These are phyloP conservation scores for Tipula vernalis DNA, from an alignment of 2,888 invertebrate genomes.

Conservation along the genomic window DNA sequence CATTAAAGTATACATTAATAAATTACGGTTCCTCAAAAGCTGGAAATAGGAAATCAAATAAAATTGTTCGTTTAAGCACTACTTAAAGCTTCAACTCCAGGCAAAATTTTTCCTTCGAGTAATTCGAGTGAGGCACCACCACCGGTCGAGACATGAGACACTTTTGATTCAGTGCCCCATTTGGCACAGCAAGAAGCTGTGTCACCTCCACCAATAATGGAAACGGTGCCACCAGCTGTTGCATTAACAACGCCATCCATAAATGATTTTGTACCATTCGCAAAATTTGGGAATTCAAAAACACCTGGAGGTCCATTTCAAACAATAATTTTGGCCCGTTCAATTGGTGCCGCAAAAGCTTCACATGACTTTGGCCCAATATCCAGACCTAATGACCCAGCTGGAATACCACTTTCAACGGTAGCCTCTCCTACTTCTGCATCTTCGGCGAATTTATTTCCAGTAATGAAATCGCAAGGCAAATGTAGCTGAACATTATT, in stretches of 20 bases:
- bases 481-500: slow-evolving; percentile 90
- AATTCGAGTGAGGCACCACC: slow-evolving; percentile 87
- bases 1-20: neutral
- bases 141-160: slow-evolving; percentile 88
- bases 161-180: slow-evolving; percentile 91
- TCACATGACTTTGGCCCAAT: slow-evolving; percentile 78
- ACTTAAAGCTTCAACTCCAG: slow-evolving; percentile 69
- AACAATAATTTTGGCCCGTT: slow-evolving; percentile 87
- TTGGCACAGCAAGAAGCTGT: slow-evolving; percentile 96
- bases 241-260: slow-evolving; percentile 93
- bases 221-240: slow-evolving; percentile 68
- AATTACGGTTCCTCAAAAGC: neutral
- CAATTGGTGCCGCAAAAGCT: slow-evolving; percentile 70
- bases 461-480: slow-evolving; percentile 91
- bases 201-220: slow-evolving; percentile 93
- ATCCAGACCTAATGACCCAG: slow-evolving; percentile 91
- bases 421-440: slow-evolving; percentile 67
- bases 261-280: slow-evolving; percentile 76
- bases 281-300: slow-evolving; percentile 93
- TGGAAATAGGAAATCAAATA: neutral
- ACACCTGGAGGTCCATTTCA: slow-evolving; percentile 99
- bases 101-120: slow-evolving; percentile 79
- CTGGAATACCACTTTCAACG: slow-evolving; percentile 75
- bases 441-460: slow-evolving; percentile 90
- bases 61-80: neutral